phyloP scores from a whole-genome alignment of 2,888 invertebrate species.

The Oscheius sp. region DNA sequence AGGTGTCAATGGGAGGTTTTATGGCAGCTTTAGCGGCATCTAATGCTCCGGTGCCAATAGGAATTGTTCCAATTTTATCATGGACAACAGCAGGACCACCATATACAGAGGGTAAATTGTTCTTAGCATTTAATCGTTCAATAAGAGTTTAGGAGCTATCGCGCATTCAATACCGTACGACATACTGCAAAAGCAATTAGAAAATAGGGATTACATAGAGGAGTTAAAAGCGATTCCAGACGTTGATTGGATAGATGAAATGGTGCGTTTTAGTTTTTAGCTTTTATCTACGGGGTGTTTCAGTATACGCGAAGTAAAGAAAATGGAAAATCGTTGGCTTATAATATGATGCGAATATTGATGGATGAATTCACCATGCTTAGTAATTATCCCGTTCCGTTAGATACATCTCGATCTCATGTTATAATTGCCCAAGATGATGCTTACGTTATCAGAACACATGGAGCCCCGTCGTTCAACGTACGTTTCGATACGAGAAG shows the following conservation, averaged over 20 bases:
- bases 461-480: constrained; percentile 46
- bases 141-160: constrained; percentile 42
- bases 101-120: constrained; percentile 78
- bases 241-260: constrained; percentile 50
- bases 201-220: constrained; percentile 46
- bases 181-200: constrained; percentile 43
- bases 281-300: background rate
- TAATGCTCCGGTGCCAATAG: constrained; percentile 90
- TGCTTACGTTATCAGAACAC: constrained; percentile 56
- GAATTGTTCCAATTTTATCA: constrained; percentile 92
- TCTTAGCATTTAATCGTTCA: background rate
- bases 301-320: constrained; percentile 32
- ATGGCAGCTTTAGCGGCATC: constrained; percentile 97
- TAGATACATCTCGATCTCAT: constrained; percentile 89
- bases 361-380: constrained; percentile 99
- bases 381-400: constrained; percentile 86
- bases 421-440: constrained; percentile 78
- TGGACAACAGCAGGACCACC: constrained; percentile 97
- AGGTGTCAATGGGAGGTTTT: constrained; percentile 77
- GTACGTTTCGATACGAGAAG: constrained; percentile 20
- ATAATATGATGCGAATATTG: constrained; percentile 87
- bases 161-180: constrained; percentile 44
- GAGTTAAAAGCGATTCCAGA: constrained; percentile 50
- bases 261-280: constrained; percentile 37
- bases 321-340: constrained; percentile 41